Evolutionary conservation across 1,140 invertebrate species (phyloP).

Genomic region (Brachionus calyciflorus): DNA sequence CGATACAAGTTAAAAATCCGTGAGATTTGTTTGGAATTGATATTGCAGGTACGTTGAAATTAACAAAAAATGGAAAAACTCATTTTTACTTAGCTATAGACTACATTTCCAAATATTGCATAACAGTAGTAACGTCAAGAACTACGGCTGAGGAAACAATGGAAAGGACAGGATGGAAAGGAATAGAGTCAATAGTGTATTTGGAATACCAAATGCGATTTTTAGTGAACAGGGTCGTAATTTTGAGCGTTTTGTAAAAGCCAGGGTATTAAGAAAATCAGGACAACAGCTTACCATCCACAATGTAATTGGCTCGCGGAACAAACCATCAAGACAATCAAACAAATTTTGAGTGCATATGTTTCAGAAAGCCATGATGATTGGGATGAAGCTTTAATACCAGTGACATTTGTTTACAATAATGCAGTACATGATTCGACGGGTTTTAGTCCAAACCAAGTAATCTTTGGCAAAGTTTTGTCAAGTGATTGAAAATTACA

Average conservation of each 20-base stretch:
- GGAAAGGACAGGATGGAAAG: too few species aligned
- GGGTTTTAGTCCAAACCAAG: too few species aligned
- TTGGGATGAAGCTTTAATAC: constrained; percentile 23
- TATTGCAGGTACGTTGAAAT: constrained; percentile 52
- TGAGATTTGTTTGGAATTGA: constrained; percentile 50
- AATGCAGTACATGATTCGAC: background rate
- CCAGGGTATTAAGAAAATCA: constrained; percentile 41
- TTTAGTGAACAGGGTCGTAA: too few species aligned
- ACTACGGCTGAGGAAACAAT: too few species aligned
- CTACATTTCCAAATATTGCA: too few species aligned
- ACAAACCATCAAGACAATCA: constrained; percentile 52
- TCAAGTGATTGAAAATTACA: too few species aligned
- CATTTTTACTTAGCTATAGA: constrained; percentile 51
- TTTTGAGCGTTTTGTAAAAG: constrained; percentile 29
- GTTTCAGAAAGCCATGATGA: constrained; percentile 5
- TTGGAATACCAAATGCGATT: too few species aligned
- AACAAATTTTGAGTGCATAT: constrained; percentile 15
- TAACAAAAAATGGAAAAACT: constrained; percentile 50
- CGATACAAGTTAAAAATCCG: background rate
- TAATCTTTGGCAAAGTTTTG: too few species aligned
- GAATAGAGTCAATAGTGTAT: too few species aligned
- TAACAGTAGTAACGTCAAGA: too few species aligned
- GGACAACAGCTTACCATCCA: constrained; percentile 53
- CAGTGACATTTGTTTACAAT: constrained; percentile 7
- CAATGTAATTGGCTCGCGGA: constrained; percentile 53